These are phyloP conservation scores for Chlamydotis undulata DNA, from an alignment of 2,113 vertebrate genomes.

Conservation along the genomic window DNA sequence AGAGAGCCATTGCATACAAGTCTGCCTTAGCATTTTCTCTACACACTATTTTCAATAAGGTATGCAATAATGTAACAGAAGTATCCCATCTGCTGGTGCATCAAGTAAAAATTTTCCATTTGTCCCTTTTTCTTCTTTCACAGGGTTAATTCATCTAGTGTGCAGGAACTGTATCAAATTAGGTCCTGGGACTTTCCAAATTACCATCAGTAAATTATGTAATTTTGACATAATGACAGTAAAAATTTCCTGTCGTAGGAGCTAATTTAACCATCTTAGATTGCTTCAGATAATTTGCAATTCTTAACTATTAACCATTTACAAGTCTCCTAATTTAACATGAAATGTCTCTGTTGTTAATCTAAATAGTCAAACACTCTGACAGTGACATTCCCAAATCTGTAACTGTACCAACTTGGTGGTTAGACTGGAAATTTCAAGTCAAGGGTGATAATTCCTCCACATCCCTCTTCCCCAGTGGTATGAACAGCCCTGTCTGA, in stretches of 20 bases:
- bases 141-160: background rate
- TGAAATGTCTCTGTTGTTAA: constrained; percentile 14
- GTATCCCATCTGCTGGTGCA: background rate
- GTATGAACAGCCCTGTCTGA: background rate
- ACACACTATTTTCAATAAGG: background rate
- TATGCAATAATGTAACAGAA: background rate
- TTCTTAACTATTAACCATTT: constrained; percentile 45
- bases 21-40: background rate
- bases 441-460: background rate
- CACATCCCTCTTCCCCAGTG: background rate
- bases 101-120: background rate
- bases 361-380: background rate
- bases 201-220: constrained; percentile 25
- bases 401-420: background rate
- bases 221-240: no score
- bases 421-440: background rate
- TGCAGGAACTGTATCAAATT: constrained; percentile 11
- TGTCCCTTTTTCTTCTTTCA: background rate
- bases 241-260: background rate
- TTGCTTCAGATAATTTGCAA: constrained; percentile 35
- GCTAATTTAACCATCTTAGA: constrained; percentile 42
- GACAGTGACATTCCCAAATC: background rate
- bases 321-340: constrained; percentile 25
- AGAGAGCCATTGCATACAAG: background rate
- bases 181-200: constrained; percentile 26